phyloP scores from a whole-genome alignment of 2,113 vertebrate genomes.

The Phycodurus eques region DNA sequence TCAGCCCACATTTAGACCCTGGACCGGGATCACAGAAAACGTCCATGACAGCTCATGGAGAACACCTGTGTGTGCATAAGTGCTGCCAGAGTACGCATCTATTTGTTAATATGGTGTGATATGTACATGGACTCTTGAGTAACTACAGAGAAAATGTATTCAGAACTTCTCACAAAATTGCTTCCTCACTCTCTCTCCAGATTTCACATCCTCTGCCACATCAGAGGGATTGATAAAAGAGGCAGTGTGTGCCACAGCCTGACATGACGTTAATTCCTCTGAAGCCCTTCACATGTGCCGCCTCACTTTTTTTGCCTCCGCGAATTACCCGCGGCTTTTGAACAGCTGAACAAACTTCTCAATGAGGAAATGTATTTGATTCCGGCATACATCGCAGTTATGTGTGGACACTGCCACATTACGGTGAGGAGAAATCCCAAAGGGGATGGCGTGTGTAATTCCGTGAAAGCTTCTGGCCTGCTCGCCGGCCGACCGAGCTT shows the following conservation, averaged over 20 bases:
- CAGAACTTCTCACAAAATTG: slow-evolving; percentile 56
- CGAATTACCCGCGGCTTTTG: slow-evolving; percentile 32
- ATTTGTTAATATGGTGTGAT: slow-evolving; percentile 67
- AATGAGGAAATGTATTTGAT: slow-evolving; percentile 42
- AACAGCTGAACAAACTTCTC: slow-evolving; percentile 41
- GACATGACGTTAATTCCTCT: slow-evolving; percentile 61
- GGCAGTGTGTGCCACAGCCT: slow-evolving; percentile 53
- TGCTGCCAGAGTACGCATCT: slow-evolving; percentile 48
- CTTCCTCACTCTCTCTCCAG: slow-evolving; percentile 65
- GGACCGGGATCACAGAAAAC: slow-evolving; percentile 65
- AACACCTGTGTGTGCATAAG: slow-evolving; percentile 66
- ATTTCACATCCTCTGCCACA: slow-evolving; percentile 72
- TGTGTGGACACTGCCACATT: slow-evolving; percentile 34
- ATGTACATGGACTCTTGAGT: slow-evolving; percentile 68
- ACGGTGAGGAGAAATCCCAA: slow-evolving; percentile 33
- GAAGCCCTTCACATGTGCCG: slow-evolving; percentile 52
- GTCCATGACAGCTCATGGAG: slow-evolving; percentile 60
- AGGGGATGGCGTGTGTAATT: slow-evolving; percentile 26
- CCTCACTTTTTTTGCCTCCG: slow-evolving; percentile 36
- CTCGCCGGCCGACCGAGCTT: not conserved
- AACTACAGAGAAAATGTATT: slow-evolving; percentile 61
- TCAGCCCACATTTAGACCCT: slow-evolving; percentile 70
- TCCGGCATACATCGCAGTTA: slow-evolving; percentile 35
- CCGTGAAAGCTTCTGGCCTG: not conserved
- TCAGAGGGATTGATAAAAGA: slow-evolving; percentile 62